phyloP scores from a whole-genome alignment of 1,140 invertebrate genomes.

The Zaprionus camerounensis region DNA sequence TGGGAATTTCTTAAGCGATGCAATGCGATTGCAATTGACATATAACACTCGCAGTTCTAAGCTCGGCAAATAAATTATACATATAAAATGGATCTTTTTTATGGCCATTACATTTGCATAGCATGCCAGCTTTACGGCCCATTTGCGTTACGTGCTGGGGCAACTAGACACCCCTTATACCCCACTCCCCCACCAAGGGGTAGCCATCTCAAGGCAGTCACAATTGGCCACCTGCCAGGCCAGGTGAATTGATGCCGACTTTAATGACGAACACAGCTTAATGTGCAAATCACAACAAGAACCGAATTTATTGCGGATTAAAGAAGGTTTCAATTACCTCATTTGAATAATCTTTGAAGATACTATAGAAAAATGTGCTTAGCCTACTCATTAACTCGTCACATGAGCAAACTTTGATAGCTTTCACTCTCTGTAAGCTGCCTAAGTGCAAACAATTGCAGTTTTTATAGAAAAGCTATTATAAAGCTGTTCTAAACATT shows the following conservation, averaged over 20 bases:
- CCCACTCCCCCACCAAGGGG: too few species aligned
- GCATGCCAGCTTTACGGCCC: conserved; percentile 32
- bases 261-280: conserved; percentile 9
- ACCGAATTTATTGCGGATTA: conserved; percentile 11
- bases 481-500: not conserved
- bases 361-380: not conserved
- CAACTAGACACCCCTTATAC: not conserved
- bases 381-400: not conserved
- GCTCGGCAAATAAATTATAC: conserved; percentile 29
- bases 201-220: not conserved
- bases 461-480: not conserved
- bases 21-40: conserved; percentile 24
- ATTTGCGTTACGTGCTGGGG: conserved; percentile 25
- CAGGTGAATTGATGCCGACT: conserved; percentile 6
- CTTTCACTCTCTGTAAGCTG: too few species aligned
- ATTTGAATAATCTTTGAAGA: conserved; percentile 8
- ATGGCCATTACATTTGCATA: conserved; percentile 39
- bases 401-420: too few species aligned
- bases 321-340: not conserved
- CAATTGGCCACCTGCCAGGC: conserved; percentile 22
- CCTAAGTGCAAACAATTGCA: too few species aligned
- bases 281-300: conserved; percentile 2
- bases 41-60: conserved; percentile 17
- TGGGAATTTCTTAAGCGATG: conserved; percentile 18
- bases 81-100: conserved; percentile 31